Evolutionary conservation across 2,113 vertebrate genomes (phyloP), one percentile per base, ranked within the genome.

Genomic region (Pelobates fuscus): DNA sequence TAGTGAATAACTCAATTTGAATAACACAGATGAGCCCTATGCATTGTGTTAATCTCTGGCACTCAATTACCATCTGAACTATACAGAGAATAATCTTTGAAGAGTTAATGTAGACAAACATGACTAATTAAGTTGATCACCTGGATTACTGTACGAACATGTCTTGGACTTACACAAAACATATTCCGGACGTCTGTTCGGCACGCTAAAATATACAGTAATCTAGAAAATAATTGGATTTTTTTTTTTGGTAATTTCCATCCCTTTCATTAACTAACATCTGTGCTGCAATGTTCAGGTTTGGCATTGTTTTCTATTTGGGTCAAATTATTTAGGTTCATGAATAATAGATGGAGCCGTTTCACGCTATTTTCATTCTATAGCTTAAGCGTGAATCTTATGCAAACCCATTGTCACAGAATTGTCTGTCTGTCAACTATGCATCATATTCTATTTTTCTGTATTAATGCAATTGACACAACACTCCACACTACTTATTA

Each of bases 391-490:
- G 77, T 26, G 75, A 77, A 44, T 17, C 55, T 82, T 85, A 86
- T 85, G 80, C 78, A 83, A 84, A 86, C 80, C 64, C 1, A 55
- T 55, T 69, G 70, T 79, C 80, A 80, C 80, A 21, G 80, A 70
- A 87, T 77, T 71, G 81, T 78, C 78, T 29, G 81, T 74, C 80
- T 84, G 75, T 87, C 84, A 84, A 83, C 82, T 58, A 82, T 27
- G 57, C 71, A 83, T 79, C 0, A 15, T 80, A 73, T 88, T 85
- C 70, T 82, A 78, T 81, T 87, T 88, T 81, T 83, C 79, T 82
- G 78, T 59, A 82, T 74, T 89, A 87, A 83, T 88, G 81, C 82
- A 86, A 86, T 84, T 83, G 82, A 84, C 86, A 85, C 87, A 89
- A 85, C 80, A 86, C 77, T 80, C 74, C 68, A 83, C 82, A 80